Base-by-base conservation (phyloP, 2,888 invertebrate species). In the Mythimna lalbum region DNA sequence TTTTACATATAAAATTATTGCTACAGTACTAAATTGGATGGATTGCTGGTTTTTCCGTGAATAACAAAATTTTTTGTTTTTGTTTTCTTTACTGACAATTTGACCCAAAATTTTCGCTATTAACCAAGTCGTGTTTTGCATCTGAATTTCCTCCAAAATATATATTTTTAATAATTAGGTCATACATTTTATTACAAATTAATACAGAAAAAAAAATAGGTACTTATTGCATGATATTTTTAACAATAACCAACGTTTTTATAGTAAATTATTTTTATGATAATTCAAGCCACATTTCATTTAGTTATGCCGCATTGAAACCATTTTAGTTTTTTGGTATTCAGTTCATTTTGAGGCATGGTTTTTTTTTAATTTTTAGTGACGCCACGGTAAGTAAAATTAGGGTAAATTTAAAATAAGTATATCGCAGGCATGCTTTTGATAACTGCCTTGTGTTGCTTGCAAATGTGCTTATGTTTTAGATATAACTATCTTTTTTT, bases 1-100 rank as follows among this genome's bases (percentile, higher is more conserved):
- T 43, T 23, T 27, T 17, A 21, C 6, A 7, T n/a, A 7, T 9
- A 21, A 50, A 19, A 56, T 69, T 5, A 50, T 56, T 52, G 21
- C 21, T 52, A 61, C 65, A 65, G 76, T 87, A 86, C 76, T 73
- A 90, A 91, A 91, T 93, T 89, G 93, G 91, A 86, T 93, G 93
- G 92, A 93, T 89, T 89, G 88, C 88, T 70, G 79, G 60, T 66
- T 70, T 82, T 39, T 61, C 74, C 81, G 86, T 90, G 59, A 88
- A 86, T 91, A 92, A 93, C 88, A 84, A 81, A 74, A 69, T 79
- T 81, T 86, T 78, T 74, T 68, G 12, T 63, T 70, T 76, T 74
- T 72, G 72, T 73, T 71, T 77, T 79, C 23, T 57, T 19, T 69
- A 80, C 78, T 84, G 73, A 82, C 81, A 73, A 59, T 33, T 76